Conservation (phyloP, 2,113 vertebrate species). For the Lepisosteus oculatus region DNA sequence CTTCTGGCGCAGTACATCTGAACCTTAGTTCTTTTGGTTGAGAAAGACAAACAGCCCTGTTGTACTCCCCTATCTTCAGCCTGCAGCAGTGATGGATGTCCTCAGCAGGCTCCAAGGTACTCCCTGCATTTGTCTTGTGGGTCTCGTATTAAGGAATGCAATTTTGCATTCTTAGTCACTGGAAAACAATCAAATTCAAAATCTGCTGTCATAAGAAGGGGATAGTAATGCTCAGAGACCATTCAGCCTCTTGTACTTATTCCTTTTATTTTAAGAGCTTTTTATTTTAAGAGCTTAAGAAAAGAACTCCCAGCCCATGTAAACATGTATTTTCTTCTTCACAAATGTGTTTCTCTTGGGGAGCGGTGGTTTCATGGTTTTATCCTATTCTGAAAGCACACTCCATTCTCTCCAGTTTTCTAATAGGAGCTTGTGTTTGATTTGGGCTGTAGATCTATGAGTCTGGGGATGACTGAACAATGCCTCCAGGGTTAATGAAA, state of each 20-base stretch:
- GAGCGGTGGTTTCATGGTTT: no score
- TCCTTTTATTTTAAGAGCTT: no score
- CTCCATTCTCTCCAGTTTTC: no score
- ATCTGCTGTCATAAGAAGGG: conserved; percentile 37
- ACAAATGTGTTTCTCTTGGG: no score
- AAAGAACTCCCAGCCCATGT: no score
- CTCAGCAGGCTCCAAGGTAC: conserved; percentile 45
- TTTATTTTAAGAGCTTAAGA: background rate
- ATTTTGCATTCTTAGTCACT: conserved; percentile 38
- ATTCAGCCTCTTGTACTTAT: no score
- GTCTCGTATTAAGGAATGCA: no score
- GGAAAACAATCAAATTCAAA: conserved; percentile 53
- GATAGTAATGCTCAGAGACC: conserved; percentile 7
- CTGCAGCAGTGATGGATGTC: conserved; percentile 56
- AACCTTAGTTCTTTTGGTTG: no score
- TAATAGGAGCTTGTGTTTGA: background rate
- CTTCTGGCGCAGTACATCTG: no score
- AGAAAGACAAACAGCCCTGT: background rate
- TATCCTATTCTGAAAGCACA: no score
- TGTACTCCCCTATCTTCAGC: conserved; percentile 44
- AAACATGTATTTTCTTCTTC: background rate
- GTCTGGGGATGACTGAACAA: background rate
- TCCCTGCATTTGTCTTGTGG: conserved; percentile 44
- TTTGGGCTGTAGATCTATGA: background rate
- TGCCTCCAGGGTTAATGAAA: background rate